phyloP scores from a whole-genome alignment of 2,888 invertebrate genomes.

The Orgyia antiqua region DNA sequence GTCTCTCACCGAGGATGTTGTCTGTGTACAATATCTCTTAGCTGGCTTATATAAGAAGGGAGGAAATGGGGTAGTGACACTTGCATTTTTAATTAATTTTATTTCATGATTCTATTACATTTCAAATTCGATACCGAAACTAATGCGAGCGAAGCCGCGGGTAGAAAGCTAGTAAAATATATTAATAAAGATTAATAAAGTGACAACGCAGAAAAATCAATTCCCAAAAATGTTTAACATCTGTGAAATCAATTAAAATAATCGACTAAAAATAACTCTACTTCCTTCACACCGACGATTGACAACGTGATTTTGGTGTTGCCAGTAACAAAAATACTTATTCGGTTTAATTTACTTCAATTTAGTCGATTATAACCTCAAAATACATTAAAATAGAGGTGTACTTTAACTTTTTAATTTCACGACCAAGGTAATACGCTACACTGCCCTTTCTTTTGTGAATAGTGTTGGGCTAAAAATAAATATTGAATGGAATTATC shows the following conservation, averaged over 20 bases:
- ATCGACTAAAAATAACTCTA: constrained; percentile 71
- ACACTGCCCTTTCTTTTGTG: constrained; percentile 42
- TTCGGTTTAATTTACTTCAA: constrained; percentile 4
- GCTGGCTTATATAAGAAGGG: no score
- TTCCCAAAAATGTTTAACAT: constrained; percentile 35
- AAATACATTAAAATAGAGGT: constrained; percentile 9
- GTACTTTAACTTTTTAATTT: constrained; percentile 1
- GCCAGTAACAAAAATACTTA: constrained; percentile 33
- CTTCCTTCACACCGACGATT: constrained; percentile 54
- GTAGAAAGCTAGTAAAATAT: no score
- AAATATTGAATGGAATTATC: constrained; percentile 46
- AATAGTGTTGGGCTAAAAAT: constrained; percentile 60
- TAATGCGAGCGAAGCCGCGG: no score
- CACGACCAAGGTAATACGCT: constrained; percentile 6
- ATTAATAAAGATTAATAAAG: no score
- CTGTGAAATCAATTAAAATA: constrained; percentile 73
- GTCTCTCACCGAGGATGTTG: no score
- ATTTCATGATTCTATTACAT: no score
- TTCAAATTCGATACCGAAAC: no score
- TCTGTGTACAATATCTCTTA: no score
- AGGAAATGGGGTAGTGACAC: no score
- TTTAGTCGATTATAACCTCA: constrained; percentile 22
- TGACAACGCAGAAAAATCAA: constrained; percentile 28
- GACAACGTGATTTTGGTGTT: constrained; percentile 58
- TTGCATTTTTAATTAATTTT: no score